Conservation (phyloP, 2,113 vertebrate genomes). For the Narcine bancroftii region DNA sequence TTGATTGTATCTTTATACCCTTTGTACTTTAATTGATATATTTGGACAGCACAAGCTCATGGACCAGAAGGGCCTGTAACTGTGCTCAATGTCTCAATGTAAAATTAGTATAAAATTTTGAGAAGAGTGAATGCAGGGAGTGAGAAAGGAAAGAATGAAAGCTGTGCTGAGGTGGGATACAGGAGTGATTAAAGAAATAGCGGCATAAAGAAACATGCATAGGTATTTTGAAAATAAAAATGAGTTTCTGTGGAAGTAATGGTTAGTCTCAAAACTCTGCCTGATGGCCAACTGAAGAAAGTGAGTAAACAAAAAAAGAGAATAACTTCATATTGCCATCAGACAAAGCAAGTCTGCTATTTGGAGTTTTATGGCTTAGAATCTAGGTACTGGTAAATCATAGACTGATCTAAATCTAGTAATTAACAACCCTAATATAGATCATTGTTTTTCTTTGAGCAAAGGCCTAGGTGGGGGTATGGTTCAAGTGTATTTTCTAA, state of each 20-base stretch:
- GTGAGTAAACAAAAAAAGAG: background rate
- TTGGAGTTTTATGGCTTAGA: background rate
- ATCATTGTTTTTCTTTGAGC: background rate
- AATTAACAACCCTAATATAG: background rate
- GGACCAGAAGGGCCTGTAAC: no score
- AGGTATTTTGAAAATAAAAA: conserved; percentile 28
- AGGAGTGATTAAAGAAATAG: background rate
- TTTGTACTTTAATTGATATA: no score
- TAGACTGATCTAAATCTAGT: background rate
- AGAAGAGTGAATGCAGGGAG: conserved; percentile 35
- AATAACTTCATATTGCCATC: background rate
- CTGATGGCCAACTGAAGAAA: background rate
- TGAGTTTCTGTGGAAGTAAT: background rate
- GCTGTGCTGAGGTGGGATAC: background rate
- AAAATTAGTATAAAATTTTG: no score
- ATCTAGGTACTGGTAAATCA: no score
- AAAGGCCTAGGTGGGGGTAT: background rate
- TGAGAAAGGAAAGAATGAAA: background rate
- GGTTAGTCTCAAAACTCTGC: background rate
- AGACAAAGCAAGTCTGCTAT: background rate
- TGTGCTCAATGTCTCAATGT: no score
- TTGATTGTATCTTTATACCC: no score
- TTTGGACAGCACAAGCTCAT: no score
- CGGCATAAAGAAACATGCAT: background rate
- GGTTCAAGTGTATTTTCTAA: background rate